Evolutionary conservation across 2,113 vertebrate species (phyloP), one percentile per base, ranked within the genome.

Genomic region (Theropithecus gelada): DNA sequence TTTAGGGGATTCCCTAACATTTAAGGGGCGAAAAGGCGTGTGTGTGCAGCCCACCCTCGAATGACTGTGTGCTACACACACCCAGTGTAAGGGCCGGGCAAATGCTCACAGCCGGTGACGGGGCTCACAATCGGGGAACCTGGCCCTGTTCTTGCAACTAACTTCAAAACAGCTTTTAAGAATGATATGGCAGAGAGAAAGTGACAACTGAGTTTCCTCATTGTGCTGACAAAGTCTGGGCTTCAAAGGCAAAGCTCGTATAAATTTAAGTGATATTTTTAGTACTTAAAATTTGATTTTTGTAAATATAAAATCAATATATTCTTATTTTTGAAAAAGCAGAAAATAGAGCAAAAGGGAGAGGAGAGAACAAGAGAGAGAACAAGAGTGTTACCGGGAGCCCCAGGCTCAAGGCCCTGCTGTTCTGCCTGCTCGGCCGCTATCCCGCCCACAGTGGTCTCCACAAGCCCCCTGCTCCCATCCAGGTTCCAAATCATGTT

Each of bases 201-300:
- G 10, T 25, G 40, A 35, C 8, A 8, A 30, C 0, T 5, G 7
- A 38, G 35, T 52, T 1, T 32, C 40, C 66, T 48, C 27, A 0
- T 0, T n/a, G 55, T 16, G 43, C 66, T 10, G 23, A n/a, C 57
- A 13, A 57, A 14, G 45, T 27, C 43, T 2, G 17, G 0, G 57
- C 40, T 35, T 55, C 57, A 85, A 40, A 13, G 45, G 45, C 40
- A 68, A 72, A 91, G 48, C 22, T 59, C 23, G 25, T 40, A 79
- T 32, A 76, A 22, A 92, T 40, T 8, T 6, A 73, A 82, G 18
- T 25, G 59, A 14, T 3, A 61, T 25, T 66, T 48, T 55, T 45
- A 94, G 12, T 57, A 61, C 57, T 64, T 89, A 70, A 92, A 80
- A 30, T 73, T 45, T 81, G 35, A 80, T 96, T 92, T 79, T 38